Base-by-base conservation (phyloP, 30 jellyfish, hydroid and myxozoan species). In the Aurelia coerulea region DNA sequence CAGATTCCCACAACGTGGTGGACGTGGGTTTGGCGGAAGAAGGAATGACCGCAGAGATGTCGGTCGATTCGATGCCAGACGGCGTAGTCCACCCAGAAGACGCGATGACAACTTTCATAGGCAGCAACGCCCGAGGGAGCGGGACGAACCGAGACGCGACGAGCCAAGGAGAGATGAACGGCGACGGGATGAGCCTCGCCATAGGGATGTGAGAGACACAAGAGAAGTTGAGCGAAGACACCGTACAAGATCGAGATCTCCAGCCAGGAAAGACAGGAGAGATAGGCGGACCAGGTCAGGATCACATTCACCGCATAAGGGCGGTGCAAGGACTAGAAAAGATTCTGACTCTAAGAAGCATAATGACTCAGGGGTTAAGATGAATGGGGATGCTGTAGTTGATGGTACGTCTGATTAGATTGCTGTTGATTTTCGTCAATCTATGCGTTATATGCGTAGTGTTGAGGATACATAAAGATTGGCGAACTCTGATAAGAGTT, bases 21-120 rank as follows among this genome's bases (percentile, higher is more conserved):
- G 73, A 23, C 89, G 72, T 5, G 42, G 73, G 16, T 29, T 74
- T 31, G 80, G 58, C 42, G 80, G 74, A 5, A 58, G 53, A 52
- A 79, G 89, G 73, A 71, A 75, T 54, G 66, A n/a, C 68, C 80
- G 89, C 32, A 66, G 89, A 23, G 80, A 66, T 12, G 60, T 8
- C 33, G 68, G 89, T 11, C 31, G 70, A 11, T 60, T 34, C 62
- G 58, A 50, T 7, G 81, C 86, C 12, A 71, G 86, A 60, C 56
- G 92, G 12, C 80, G 74, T 8, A 69, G 86, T 60, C 92, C 92
- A 34, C 68, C 72, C 17, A 52, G 92, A 58, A 83, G 92, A 33
- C 80, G 92, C 52, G 92, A 83, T 6, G 86, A 72, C 35, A 66
- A 69, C 34, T 32, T 16, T 16, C 50, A 71, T 3, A 41, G 90